A percentile compares a stretch with the other conserved stretches of the same genome.
Conservation (phyloP, 2,113 vertebrate genomes). For the Hipposideros armiger region DNA sequence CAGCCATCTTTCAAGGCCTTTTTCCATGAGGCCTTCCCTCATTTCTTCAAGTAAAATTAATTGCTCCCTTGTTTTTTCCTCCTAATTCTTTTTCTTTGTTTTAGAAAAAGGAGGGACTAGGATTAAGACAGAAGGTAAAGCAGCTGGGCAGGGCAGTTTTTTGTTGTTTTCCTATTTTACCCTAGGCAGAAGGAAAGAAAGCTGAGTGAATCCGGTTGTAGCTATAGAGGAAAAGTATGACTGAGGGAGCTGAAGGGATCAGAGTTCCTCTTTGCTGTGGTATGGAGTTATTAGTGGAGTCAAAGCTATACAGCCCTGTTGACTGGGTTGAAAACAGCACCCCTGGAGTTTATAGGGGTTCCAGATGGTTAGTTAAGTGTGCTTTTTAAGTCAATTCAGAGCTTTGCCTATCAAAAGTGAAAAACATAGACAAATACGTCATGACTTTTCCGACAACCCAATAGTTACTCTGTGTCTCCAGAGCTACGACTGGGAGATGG, state of each 20-base stretch:
- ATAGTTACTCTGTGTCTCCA: not conserved
- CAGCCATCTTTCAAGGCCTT: not conserved
- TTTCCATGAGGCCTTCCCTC: not conserved
- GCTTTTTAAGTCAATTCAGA: not conserved
- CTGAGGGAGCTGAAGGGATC: not conserved
- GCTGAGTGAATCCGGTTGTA: not conserved
- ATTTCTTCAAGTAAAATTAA: constrained; percentile 17
- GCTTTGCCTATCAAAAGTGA: constrained; percentile 7
- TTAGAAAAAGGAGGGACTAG: constrained; percentile 12
- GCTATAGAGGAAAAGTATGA: not conserved
- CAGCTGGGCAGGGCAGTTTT: not conserved
- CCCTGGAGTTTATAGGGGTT: not conserved
- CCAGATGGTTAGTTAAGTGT: constrained; percentile 42
- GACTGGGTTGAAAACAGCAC: constrained; percentile 1
- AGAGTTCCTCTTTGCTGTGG: not conserved
- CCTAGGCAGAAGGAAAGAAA: not conserved
- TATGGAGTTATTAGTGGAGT: not conserved
- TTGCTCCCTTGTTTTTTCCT: not conserved
- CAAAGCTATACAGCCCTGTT: not conserved
- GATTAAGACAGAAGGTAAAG: not conserved
- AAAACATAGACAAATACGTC: too few species aligned
- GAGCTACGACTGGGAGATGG: not conserved
- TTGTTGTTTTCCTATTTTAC: not conserved
- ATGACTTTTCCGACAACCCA: too few species aligned
- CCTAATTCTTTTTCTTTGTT: constrained; percentile 33